phyloP scores from a whole-genome alignment of 2,113 vertebrate species.

The Austrofundulus limnaeus region DNA sequence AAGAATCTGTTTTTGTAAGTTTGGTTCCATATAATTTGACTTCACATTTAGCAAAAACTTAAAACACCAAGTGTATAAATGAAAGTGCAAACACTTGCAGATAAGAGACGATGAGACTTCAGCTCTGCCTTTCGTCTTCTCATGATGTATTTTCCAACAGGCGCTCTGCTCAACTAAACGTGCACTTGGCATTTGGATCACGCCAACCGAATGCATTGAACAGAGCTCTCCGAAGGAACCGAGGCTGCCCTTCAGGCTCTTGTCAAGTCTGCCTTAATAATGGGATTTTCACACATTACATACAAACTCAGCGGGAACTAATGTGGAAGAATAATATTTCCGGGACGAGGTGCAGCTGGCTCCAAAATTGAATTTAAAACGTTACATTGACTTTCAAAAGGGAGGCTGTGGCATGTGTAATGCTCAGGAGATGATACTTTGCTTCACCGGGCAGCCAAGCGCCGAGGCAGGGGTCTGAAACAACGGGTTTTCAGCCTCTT shows the following conservation, averaged over 20 bases:
- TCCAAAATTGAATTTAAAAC: slow-evolving; percentile 63
- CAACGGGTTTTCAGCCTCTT: slow-evolving; percentile 12
- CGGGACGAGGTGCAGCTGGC: slow-evolving; percentile 25
- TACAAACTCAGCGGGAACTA: slow-evolving; percentile 45
- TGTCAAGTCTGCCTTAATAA: slow-evolving; percentile 59
- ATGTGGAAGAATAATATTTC: slow-evolving; percentile 58
- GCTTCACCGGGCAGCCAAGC: slow-evolving; percentile 45
- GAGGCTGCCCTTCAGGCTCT: slow-evolving; percentile 52
- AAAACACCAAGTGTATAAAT: background rate
- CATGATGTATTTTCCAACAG: slow-evolving; percentile 22
- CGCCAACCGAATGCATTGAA: slow-evolving; percentile 35
- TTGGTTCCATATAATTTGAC: background rate
- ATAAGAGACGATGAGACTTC: background rate
- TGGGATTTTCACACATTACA: slow-evolving; percentile 60
- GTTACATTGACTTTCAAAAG: slow-evolving; percentile 53
- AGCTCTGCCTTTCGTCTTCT: slow-evolving; percentile 1
- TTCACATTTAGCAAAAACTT: too few species aligned
- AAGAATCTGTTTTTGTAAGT: background rate
- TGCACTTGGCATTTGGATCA: slow-evolving; percentile 59
- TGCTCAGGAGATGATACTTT: slow-evolving; percentile 44
- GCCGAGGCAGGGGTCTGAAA: slow-evolving; percentile 40
- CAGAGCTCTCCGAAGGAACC: slow-evolving; percentile 44
- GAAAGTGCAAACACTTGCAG: background rate
- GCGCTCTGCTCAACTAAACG: background rate
- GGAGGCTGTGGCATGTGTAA: slow-evolving; percentile 34